Evolutionary conservation across 2,888 invertebrate genomes (phyloP), one percentile per base, ranked within the genome.

Genomic region (Oxycera nigricornis): DNA sequence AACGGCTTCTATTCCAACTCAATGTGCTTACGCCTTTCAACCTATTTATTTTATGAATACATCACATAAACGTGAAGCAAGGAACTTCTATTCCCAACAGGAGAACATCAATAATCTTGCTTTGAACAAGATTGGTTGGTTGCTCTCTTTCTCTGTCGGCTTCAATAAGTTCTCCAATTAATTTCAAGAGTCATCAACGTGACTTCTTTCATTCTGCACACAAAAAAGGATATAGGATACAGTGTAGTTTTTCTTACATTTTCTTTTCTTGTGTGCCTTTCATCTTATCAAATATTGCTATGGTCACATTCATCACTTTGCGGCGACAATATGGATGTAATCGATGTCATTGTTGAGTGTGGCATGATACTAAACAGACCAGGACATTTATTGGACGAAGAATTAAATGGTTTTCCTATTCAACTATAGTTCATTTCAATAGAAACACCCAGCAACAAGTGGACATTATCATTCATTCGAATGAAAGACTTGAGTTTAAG

Each of bases 91-190:
- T 46, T 46, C 46, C 46, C 46, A n/a, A 57, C 57, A 26, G n/a
- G 28, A n/a, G n/a, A 28, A 57, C 57, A 57, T 57, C 57, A 57
- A 57, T 57, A 57, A 26, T 28, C 57, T 57, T 57, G n/a, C n/a
- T 57, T 46, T 28, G 26, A 57, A 26, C 14, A 57, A 57, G 28
- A 57, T 26, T n/a, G n/a, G n/a, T n/a, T n/a, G n/a, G 26, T 24
- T 57, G 57, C 28, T 57, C 28, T 26, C 57, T 28, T 26, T 28
- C 57, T 26, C 57, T 28, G 57, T 28, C 57, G n/a, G 28, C 57
- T 57, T 11, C 57, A 57, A 57, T 57, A 24, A 57, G 57, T 28
- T 57, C 57, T 57, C 57, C 57, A 57, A 57, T 57, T 57, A 57
- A 57, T 57, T 57, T 57, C 57, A 57, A 57, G 57, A 57, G 57